phyloP scores from a whole-genome alignment of 2,888 invertebrate species.

The Lacanobia wlatinum region DNA sequence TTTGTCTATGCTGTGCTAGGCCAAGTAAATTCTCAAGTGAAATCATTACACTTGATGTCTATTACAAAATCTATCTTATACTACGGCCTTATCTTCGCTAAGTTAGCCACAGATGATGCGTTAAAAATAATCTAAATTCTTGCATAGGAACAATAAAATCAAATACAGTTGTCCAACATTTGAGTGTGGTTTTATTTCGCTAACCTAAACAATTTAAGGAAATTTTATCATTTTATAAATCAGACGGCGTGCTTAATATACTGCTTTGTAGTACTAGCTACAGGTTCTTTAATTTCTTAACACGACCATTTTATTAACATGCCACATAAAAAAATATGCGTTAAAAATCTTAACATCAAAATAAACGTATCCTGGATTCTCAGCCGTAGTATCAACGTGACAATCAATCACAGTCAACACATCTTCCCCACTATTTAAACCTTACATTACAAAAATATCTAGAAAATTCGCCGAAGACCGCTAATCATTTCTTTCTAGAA shows the following conservation, averaged over 20 bases:
- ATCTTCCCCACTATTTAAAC: conserved; percentile 58
- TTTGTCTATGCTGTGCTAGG: background rate
- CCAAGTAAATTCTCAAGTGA: conserved; percentile 2
- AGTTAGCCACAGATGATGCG: background rate
- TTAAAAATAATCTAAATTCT: background rate
- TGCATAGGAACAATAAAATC: no score
- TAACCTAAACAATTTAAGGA: no score
- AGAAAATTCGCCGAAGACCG: conserved; percentile 28
- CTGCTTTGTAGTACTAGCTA: background rate
- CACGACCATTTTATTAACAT: background rate
- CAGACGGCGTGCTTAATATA: background rate
- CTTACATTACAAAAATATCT: conserved; percentile 66
- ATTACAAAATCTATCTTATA: conserved; percentile 4
- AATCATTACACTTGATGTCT: conserved; percentile 10
- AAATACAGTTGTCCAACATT: no score
- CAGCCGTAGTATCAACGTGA: conserved; percentile 33
- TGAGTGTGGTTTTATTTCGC: no score
- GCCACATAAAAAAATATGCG: background rate
- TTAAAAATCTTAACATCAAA: background rate
- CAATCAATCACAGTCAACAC: conserved; percentile 18
- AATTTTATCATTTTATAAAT: no score
- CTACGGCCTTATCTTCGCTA: conserved; percentile 24
- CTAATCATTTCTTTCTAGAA: conserved; percentile 89
- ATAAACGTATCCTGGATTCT: background rate
- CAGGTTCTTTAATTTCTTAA: background rate